Conservation (phyloP, 1,140 invertebrate genomes). For the Oreohelix idahoensis region DNA sequence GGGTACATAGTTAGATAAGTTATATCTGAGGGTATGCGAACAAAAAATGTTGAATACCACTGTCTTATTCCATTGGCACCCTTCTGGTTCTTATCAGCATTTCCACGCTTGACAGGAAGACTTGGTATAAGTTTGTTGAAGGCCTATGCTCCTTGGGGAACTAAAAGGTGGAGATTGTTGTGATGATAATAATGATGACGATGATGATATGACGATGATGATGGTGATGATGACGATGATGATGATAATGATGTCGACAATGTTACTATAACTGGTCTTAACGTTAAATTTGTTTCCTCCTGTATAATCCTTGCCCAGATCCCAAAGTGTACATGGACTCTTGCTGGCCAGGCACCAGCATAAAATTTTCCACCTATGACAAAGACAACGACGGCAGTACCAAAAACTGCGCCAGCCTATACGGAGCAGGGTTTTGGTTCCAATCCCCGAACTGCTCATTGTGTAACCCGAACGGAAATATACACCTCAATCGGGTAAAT, state of each 20-base stretch:
- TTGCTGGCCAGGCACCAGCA: constrained; percentile 24
- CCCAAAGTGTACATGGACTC: not conserved
- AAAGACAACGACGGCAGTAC: constrained; percentile 14
- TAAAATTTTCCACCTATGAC: constrained; percentile 20
- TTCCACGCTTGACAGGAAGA: too few species aligned
- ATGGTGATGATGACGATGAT: not conserved
- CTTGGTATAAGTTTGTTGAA: too few species aligned
- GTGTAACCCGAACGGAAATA: constrained; percentile 23
- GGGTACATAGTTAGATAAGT: too few species aligned
- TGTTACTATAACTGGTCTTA: not conserved
- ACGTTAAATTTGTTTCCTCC: not conserved
- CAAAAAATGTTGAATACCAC: too few species aligned
- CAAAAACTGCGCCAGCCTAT: constrained; percentile 10
- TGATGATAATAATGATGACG: not conserved
- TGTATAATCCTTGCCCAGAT: not conserved
- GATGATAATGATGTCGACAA: not conserved
- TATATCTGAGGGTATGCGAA: too few species aligned
- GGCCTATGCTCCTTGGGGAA: too few species aligned
- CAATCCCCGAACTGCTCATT: not conserved
- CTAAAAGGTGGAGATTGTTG: too few species aligned
- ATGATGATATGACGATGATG: too few species aligned
- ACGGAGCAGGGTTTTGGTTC: constrained; percentile 32
- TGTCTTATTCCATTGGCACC: too few species aligned
- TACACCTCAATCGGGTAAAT: not conserved
- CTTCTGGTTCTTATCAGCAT: too few species aligned